Evolutionary conservation across 2,113 vertebrate genomes (phyloP), one percentile per base, ranked within the genome.

Genomic region (Turdus rufiventris): DNA sequence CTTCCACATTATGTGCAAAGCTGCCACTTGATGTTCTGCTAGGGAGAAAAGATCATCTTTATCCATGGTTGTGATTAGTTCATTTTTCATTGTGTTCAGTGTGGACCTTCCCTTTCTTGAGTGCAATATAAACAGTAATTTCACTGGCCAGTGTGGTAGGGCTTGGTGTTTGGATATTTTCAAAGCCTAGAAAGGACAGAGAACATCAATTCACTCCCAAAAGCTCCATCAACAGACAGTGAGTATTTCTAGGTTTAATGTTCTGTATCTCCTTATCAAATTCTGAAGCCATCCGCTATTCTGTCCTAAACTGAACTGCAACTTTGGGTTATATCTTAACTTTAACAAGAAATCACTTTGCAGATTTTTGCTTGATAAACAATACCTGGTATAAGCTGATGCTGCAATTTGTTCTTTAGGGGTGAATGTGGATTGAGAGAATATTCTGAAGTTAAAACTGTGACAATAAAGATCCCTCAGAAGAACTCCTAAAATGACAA

Each of bases 371-470:
- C 12, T 76, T 0, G 0, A 36, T 76, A 65, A 75, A n/a, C 21
- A 47, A 50, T 67, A 50, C 13, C 42, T 28, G 36, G 8, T 72
- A n/a, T 74, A 71, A 90, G 21, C 29, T 84, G 34, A 82, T 73
- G 48, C 18, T 92, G 21, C 51, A 29, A 67, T 95, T 94, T 92
- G 57, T 48, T 96, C 90, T 97, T 56, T 88, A 99, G 99, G 98
- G 99, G 99, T 50, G 99, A 99, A 53, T 98, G 98, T 12, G 98
- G 99, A 91, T 94, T 99, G 97, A 98, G 98, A 94, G 99, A 99
- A 97, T 99, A 99, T 97, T 98, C 99, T 21, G 99, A 99, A 97
- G 97, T 99, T 93, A 99, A 99, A 98, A 99, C 99, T 43, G 99
- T 99, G 97, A 99, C 99, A 3, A 98, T 99, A 96, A 99, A 99